Percentiles rank a stretch among this genome's conserved stretches.
Evolutionary conservation across 1,140 invertebrate genomes (phyloP).

Genomic region (Eufriesea mexicana): DNA sequence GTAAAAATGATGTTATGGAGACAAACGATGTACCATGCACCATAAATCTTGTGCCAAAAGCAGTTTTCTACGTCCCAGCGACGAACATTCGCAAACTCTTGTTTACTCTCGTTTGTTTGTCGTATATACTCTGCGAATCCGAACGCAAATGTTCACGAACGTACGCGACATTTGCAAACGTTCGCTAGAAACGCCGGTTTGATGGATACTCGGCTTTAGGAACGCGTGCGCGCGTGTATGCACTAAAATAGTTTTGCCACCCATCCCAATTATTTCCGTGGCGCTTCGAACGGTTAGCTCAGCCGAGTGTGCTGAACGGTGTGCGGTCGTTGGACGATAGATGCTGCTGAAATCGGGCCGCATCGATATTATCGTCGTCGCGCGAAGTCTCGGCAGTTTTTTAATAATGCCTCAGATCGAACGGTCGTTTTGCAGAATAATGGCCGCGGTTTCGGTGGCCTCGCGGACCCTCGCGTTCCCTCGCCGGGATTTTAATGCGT

Average conservation of each 20-base stretch:
- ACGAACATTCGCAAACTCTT: too few relatives aligned
- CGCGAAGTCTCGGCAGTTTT: not conserved
- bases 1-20: too few relatives aligned
- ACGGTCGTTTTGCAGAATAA: not conserved
- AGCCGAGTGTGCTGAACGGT: not conserved
- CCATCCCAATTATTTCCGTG: slow-evolving; percentile 4
- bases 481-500: not conserved
- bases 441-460: not conserved
- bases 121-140: too few relatives aligned
- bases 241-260: slow-evolving; percentile 11
- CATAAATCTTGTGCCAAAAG: too few relatives aligned
- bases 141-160: too few relatives aligned
- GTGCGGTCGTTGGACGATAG: not conserved
- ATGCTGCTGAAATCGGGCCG: not conserved
- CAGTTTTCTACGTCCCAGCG: too few relatives aligned
- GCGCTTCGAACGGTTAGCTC: not conserved
- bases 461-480: not conserved
- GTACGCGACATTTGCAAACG: too few relatives aligned
- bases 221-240: not conserved
- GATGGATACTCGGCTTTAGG: too few relatives aligned
- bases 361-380: not conserved
- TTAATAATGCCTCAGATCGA: not conserved
- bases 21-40: too few relatives aligned
- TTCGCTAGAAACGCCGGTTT: too few relatives aligned
- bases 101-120: too few relatives aligned